Base-by-base conservation (phyloP, 2,888 invertebrate genomes). In the Odontomyia ornata region DNA sequence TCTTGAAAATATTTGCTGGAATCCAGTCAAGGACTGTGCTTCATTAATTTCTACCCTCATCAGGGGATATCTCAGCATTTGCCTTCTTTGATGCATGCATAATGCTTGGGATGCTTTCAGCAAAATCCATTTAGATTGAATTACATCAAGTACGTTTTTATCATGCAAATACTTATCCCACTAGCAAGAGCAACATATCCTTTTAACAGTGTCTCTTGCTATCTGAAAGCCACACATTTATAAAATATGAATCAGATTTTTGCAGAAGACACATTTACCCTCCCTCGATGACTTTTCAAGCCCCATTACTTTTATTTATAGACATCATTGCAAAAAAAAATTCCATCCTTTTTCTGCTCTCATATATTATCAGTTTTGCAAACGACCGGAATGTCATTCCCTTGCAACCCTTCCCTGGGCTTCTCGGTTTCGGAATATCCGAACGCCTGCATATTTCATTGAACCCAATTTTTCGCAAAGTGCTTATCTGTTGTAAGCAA, bases 401-500 rank as follows among this genome's bases (percentile, higher is more conserved):
- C 11, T 7, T 21, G 5, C 72, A 56, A 56, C 56, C 57, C 56
- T 27, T 72, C 15, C 30, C 9, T 36, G 9, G 36, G 5, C 3
- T 36, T 9, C 36, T 9, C 5, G 9, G 36, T 36, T 36, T 9
- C 36, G 36, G 5, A 36, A 36, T 36, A 36, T 9, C 36, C 21
- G 60, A 30, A 9, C 23, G 4, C 36, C 57, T 56, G 30, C 30
- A 57, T 30, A 56, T 56, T 56, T 57, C 57, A 72, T 72, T 56
- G 72, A 72, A 72, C 72, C 57, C 28, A 72, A 56, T 60, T 73
- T 73, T 73, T 73, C 57, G 36, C 57, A 73, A 73, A 73, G 43
- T 60, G 30, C 73, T 73, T 73, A 73, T 73, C 73, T 73, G 23
- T 36, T 57, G 60, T 73, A 73, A 73, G 73, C 73, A 73, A 73